Percentiles rank a stretch among this genome's conserved stretches.
Evolutionary conservation across 2,797 vertebrate genomes (phyloP).

Genomic region (Mus spretus): DNA sequence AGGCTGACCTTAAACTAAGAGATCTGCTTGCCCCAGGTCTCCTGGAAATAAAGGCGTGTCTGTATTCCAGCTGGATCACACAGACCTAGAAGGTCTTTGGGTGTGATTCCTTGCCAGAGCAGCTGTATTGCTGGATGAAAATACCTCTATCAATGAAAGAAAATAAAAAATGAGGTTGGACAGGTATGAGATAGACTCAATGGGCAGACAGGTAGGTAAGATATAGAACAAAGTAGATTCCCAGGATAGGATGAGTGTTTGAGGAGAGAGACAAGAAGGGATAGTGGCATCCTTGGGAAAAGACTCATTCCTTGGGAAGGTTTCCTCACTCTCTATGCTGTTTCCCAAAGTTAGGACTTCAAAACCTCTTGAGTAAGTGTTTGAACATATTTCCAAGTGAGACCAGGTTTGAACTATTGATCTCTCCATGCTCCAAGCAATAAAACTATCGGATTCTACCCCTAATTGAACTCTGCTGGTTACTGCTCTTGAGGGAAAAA

Average conservation of each 20-base stretch:
- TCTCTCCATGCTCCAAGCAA: background rate
- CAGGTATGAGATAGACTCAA: background rate
- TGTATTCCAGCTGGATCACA: too few relatives aligned
- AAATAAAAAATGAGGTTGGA: conserved; percentile 7
- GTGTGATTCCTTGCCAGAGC: too few relatives aligned
- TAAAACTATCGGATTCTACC: background rate
- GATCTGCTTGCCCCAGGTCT: too few relatives aligned
- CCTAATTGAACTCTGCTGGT: background rate
- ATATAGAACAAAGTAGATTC: background rate
- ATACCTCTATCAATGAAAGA: background rate
- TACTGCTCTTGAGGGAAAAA: background rate
- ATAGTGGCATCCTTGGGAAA: too few relatives aligned
- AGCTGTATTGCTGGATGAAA: too few relatives aligned
- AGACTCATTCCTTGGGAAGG: too few relatives aligned
- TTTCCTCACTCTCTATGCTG: background rate
- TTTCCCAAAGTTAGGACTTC: background rate
- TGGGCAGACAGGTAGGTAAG: background rate
- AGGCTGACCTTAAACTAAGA: too few relatives aligned
- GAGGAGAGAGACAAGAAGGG: background rate
- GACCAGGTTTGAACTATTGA: background rate
- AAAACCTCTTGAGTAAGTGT: background rate
- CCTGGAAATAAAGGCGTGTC: too few relatives aligned
- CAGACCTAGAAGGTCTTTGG: too few relatives aligned
- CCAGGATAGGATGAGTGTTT: background rate
- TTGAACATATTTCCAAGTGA: background rate